Evolutionary conservation across 2,888 invertebrate species (phyloP), one percentile per base, ranked within the genome.

Genomic region (Notodonta ziczac): DNA sequence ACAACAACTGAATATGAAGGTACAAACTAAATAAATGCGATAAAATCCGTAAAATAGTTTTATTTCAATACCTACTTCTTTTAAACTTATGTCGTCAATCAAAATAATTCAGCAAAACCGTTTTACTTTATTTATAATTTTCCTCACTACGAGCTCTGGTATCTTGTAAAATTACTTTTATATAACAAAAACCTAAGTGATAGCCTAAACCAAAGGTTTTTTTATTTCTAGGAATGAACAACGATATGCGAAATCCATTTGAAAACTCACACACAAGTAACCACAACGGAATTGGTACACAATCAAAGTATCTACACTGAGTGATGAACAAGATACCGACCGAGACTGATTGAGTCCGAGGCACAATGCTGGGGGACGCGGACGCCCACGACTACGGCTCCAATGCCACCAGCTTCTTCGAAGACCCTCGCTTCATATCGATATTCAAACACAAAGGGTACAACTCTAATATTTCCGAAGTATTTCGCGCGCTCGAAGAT

Each of bases 301-400:
- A 39, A 39, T 54, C 13, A 12, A 4, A 5, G 9, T 5, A 10
- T 9, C n/a, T 54, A 12, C 70, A 63, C 73, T 83, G 86, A 89
- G 86, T 88, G 83, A 86, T 86, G 86, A 82, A 87, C 81, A 88
- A 86, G 83, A 73, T 67, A 24, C 24, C 24, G 24, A 24, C 24
- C 24, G 24, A 24, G 24, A 24, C 56, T 48, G 61, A 54, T 8
- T 52, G 67, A 53, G 62, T 58, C 61, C 24, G 24, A 53, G 59
- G 69, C 77, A 90, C 76, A 76, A 91, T 92, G 92, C 74, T 89
- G 8, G 80, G 87, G 62, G 87, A 84, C 80, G 87, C 88, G 74
- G 86, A 84, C 67, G 74, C 82, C n/a, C 81, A 79, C 57, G 73
- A 71, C 67, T 79, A 77, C 65, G 68, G 54, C 68, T 70, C 69